Evolutionary conservation across 2,113 vertebrate genomes (phyloP).

Genomic region (Bubo bubo): DNA sequence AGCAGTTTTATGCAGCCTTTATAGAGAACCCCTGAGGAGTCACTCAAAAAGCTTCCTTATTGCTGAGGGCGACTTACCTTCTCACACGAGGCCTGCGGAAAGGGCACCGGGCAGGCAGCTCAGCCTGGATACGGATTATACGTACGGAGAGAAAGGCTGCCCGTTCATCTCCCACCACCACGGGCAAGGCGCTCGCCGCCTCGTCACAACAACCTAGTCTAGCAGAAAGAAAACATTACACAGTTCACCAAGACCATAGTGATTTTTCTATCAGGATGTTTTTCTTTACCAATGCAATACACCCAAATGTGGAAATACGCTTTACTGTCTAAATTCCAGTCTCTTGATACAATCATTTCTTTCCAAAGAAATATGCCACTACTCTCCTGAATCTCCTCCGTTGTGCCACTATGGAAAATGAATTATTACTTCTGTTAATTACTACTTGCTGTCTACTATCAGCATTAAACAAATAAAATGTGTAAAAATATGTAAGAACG

Average conservation of each 20-base stretch:
- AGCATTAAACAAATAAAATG: background rate
- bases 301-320: background rate
- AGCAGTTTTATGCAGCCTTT: background rate
- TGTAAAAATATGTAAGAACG: background rate
- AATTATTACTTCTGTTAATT: background rate
- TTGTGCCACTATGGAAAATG: background rate
- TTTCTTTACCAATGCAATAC: background rate
- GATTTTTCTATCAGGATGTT: background rate
- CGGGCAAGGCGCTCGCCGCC: background rate
- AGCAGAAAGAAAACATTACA: background rate
- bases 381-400: background rate
- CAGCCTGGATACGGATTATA: background rate
- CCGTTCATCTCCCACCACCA: background rate
- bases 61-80: background rate
- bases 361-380: background rate
- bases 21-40: background rate
- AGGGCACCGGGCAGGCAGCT: background rate
- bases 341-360: background rate
- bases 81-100: background rate
- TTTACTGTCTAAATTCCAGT: background rate
- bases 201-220: background rate
- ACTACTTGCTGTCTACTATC: background rate
- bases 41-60: background rate
- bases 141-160: background rate
- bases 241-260: background rate